Evolutionary conservation across 35 echinoderm and acorn worm genomes (phyloP), one percentile per base, ranked within the genome.

Genomic region (Apostichopus japonicus): DNA sequence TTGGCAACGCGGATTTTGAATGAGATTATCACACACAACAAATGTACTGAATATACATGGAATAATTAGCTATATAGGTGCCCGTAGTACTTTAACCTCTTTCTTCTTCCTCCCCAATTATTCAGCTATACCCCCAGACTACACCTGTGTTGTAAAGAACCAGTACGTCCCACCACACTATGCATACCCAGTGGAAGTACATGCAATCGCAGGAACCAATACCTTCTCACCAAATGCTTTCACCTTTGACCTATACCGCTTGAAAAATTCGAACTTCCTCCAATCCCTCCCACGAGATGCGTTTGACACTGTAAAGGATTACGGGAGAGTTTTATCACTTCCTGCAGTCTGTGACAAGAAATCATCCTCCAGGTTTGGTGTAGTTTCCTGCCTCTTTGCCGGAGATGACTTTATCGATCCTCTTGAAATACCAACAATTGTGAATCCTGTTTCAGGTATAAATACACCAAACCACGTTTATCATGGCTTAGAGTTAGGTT

Each of bases 141-240:
- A 80, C 78, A 80, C 78, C 11, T 80, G 78, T 51, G 24, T 80
- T 23, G 78, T 80, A 6, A 80, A 80, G 23, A 80, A 80, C 17
- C 78, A 80, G 5, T 51, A 80, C 17, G 78, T 80, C 6, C 78
- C 4, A 15, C 78, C 78, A 51, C 15, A 80, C 78, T 83, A 56
- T 54, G 79, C 79, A 54, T 83, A 83, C 19, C 79, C 79, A 55
- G 10, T 54, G 6, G 16, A 52, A 10, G 5, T 83, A 13, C 16
- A 83, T 52, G 79, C 44, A 10, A 83, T 83, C 44, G 79, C 79
- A 9, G 79, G 79, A 21, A 83, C 79, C 33, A 83, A 83, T 56
- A 54, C 52, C 33, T 83, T 83, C 52, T 61, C 57, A 17, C 10
- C 23, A 24, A 52, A 83, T 56, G 10, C 11, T 5, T 83, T 83